phyloP scores from a whole-genome alignment of 2,888 invertebrate genomes.

The Pandemis heparana region DNA sequence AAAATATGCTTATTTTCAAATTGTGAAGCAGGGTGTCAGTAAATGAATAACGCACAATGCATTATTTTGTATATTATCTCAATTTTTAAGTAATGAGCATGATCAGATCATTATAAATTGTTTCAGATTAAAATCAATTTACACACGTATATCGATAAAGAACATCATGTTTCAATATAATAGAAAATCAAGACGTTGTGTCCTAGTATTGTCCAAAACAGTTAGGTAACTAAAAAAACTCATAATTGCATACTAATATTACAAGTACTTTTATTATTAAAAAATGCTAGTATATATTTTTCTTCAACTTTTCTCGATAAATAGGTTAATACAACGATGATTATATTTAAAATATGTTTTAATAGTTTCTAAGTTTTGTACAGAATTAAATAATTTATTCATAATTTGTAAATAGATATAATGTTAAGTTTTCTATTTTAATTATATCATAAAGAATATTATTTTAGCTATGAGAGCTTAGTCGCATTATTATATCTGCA shows the following conservation, averaged over 20 bases:
- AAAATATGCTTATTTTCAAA: slow-evolving; percentile 49
- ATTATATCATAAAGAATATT: slow-evolving; percentile 30
- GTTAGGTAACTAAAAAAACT: not conserved
- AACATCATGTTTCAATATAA: slow-evolving; percentile 49
- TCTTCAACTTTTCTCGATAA: slow-evolving; percentile 46
- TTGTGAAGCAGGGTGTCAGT: slow-evolving; percentile 70
- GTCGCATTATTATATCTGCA: not conserved
- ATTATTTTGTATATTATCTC: slow-evolving; percentile 52
- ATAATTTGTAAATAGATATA: slow-evolving; percentile 64
- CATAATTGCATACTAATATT: not conserved
- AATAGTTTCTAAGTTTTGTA: slow-evolving; percentile 66
- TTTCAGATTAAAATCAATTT: not conserved
- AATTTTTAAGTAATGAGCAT: slow-evolving; percentile 48
- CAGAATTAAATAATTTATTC: slow-evolving; percentile 58
- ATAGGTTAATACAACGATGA: slow-evolving; percentile 54
- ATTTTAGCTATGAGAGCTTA: slow-evolving; percentile 33
- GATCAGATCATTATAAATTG: not conserved
- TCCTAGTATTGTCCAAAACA: slow-evolving; percentile 56
- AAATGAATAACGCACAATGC: slow-evolving; percentile 70
- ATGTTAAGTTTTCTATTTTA: slow-evolving; percentile 45
- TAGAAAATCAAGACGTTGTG: too few species aligned
- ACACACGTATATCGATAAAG: not conserved
- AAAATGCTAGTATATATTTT: slow-evolving; percentile 38
- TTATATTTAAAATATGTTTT: slow-evolving; percentile 48
- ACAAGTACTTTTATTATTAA: not conserved